A percentile compares a stretch with the other conserved stretches of the same genome.
Conservation (phyloP, 2,797 vertebrate genomes). For the Labeo calbasu region DNA sequence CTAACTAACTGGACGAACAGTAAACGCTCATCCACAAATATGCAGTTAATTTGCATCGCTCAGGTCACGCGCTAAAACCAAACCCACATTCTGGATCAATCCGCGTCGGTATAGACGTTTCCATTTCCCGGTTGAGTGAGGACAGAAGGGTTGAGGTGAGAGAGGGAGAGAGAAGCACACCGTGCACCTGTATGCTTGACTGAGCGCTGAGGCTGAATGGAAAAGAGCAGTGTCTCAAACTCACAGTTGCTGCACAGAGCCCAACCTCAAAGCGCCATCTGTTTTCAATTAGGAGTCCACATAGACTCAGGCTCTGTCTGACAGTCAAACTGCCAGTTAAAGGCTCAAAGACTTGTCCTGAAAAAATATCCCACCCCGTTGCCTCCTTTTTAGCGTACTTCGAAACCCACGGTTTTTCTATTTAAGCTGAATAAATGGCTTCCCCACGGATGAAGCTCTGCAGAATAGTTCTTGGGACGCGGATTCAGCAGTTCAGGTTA, state of each 20-base stretch:
- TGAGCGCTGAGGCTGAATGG: slow-evolving; percentile 61
- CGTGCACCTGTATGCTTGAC: slow-evolving; percentile 76
- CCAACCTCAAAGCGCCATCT: slow-evolving; percentile 74
- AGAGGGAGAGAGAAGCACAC: slow-evolving; percentile 39
- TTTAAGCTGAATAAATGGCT: slow-evolving; percentile 65
- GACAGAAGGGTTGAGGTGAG: slow-evolving; percentile 44
- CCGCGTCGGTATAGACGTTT: slow-evolving; percentile 28
- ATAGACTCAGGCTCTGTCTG: slow-evolving; percentile 72
- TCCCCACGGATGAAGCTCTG: slow-evolving; percentile 42
- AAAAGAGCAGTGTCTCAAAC: slow-evolving; percentile 63
- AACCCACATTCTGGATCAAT: slow-evolving; percentile 17
- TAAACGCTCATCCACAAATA: slow-evolving; percentile 15
- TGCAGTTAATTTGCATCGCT: not conserved
- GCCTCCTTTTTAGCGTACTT: slow-evolving; percentile 60
- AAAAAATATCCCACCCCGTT: slow-evolving; percentile 63
- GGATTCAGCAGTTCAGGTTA: not conserved
- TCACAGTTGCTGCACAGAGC: slow-evolving; percentile 62
- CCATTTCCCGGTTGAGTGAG: slow-evolving; percentile 38
- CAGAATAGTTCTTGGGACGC: slow-evolving; percentile 41
- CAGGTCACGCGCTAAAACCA: slow-evolving; percentile 30
- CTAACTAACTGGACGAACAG: not conserved
- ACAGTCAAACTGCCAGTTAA: slow-evolving; percentile 74
- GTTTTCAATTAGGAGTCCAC: slow-evolving; percentile 81
- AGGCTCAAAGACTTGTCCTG: slow-evolving; percentile 76
- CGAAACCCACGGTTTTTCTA: slow-evolving; percentile 56